Percentiles rank a stretch among this genome's conserved stretches.
phyloP scores from a whole-genome alignment of 2,888 invertebrate genomes.

The Acanthosepion pharaonis region DNA sequence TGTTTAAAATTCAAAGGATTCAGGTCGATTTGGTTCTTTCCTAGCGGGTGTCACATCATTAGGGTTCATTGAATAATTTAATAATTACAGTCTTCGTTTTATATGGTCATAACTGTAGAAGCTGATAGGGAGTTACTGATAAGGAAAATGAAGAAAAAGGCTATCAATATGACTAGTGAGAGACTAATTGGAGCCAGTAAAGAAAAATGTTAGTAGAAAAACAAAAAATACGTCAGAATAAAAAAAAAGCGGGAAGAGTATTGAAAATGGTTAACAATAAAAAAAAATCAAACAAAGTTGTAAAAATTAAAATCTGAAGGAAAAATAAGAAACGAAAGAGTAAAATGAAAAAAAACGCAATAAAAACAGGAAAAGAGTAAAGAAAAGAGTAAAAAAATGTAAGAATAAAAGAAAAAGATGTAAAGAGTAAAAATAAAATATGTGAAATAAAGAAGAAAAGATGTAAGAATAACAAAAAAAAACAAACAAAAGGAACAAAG shows the following conservation, averaged over 20 bases:
- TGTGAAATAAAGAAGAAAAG: too few relatives aligned
- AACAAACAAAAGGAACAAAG: too few relatives aligned
- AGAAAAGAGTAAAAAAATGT: too few relatives aligned
- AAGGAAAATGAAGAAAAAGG: neutral
- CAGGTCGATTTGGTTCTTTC: neutral
- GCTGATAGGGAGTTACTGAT: neutral
- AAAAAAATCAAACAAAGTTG: too few relatives aligned
- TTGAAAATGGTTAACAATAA: too few relatives aligned
- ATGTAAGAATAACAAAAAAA: too few relatives aligned
- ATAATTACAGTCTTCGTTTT: neutral
- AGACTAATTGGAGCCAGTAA: neutral
- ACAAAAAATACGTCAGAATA: neutral
- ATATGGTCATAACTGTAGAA: neutral
- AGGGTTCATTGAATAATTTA: neutral
- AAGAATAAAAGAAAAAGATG: too few relatives aligned
- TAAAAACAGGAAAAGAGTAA: too few relatives aligned
- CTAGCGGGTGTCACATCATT: neutral
- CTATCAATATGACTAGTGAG: neutral
- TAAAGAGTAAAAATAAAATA: too few relatives aligned
- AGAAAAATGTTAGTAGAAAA: neutral
- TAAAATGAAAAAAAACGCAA: too few relatives aligned
- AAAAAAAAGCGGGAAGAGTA: neutral
- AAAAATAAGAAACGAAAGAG: too few relatives aligned
- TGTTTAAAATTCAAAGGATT: neutral
- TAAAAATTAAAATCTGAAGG: too few relatives aligned